Evolutionary conservation across 2,797 vertebrate species (phyloP), one percentile per base, ranked within the genome.

Genomic region (Gambusia yucatana): DNA sequence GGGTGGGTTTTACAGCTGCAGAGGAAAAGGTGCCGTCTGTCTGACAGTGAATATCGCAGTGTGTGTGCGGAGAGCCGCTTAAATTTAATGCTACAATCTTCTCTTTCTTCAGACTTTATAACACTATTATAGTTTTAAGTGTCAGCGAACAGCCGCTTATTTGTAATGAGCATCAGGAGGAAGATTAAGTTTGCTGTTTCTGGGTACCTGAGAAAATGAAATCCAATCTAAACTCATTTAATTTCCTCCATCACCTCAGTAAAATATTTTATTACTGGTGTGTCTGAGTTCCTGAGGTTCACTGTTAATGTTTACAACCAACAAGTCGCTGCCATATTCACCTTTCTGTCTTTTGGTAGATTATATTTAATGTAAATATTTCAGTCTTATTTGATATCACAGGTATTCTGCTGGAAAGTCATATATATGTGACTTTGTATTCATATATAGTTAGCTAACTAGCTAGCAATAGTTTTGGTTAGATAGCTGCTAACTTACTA

Each of bases 1-100:
- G 73, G 33, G 9, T n/a, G 28, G 28, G 10, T 41, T 75, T 77
- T 76, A 55, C 75, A 86, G 81, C 81, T 75, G 82, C 61, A 72
- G 67, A 86, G 48, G 77, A 82, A 81, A 74, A 6, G 39, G 41
- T 17, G 78, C 25, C 30, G 61, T 36, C 77, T 77, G 73, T 61
- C 28, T 61, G 59, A 83, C 72, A 46, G 48, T 73, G 73, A 41
- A 57, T 57, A 75, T 76, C 30, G 41, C 46, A 33, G 30, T 33
- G 59, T 63, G 61, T 63, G 16, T 13, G 33, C 33, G 70, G 30
- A 70, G n/a, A 43, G 70, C 72, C 6, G 0, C 4, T n/a, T 75
- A 30, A 22, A 73, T 79, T 76, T 69, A 65, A 61, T 5, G 43
- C 33, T 47, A n/a, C 30, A 36, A 33, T 59, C 43, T 73, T 48